These are phyloP conservation scores for Enteromius paludinosus DNA, from an alignment of 2,797 vertebrate species.

Conservation along the genomic window DNA sequence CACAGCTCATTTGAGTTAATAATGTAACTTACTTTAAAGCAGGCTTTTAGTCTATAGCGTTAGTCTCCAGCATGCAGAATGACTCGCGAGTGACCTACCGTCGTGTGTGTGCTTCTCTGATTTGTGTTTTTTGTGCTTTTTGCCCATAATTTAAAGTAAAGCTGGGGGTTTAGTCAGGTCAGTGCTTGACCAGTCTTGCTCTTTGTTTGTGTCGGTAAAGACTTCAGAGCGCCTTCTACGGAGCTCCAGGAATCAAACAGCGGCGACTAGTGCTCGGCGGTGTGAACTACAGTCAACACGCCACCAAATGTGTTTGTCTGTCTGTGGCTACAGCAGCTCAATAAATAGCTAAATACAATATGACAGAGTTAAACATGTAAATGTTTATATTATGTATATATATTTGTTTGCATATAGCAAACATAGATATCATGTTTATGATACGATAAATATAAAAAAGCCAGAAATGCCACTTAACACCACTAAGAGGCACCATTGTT, in stretches of 20 bases:
- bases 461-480: neutral
- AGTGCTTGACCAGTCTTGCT: constrained; percentile 22
- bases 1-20: neutral
- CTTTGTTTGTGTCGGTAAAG: constrained; percentile 51
- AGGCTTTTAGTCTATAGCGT: neutral
- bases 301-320: neutral
- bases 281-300: neutral
- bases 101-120: constrained; percentile 90
- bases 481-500: constrained; percentile 21
- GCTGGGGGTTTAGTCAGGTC: neutral
- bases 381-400: neutral
- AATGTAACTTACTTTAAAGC: neutral
- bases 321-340: neutral
- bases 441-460: neutral
- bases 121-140: constrained; percentile 97
- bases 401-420: neutral
- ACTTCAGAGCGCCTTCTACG: neutral
- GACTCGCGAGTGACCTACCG: constrained; percentile 73
- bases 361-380: neutral
- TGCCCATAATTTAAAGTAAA: constrained; percentile 84
- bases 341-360: neutral
- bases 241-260: constrained; percentile 21
- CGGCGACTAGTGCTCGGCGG: constrained; percentile 40
- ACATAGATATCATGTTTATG: too few relatives aligned
- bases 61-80: neutral